Evolutionary conservation across 2,797 vertebrate genomes (phyloP).

Genomic region (Falco novaeseelandiae): DNA sequence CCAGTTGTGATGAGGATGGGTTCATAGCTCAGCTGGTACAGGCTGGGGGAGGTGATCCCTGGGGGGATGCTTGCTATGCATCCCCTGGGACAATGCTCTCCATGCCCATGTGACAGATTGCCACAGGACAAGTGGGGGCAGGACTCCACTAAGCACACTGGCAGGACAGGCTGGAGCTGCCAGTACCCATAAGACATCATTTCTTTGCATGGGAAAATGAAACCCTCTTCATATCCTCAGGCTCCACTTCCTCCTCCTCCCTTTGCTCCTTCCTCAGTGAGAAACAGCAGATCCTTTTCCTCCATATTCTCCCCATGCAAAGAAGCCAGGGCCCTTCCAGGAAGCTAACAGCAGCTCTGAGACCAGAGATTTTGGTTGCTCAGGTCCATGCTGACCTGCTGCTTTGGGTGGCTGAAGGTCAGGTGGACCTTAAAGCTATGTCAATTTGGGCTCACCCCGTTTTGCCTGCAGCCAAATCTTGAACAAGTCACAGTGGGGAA

Average conservation of each 20-base stretch:
- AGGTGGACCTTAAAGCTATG: background rate
- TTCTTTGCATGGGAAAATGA: background rate
- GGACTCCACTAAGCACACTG: background rate
- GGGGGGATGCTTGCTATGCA: background rate
- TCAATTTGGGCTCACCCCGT: background rate
- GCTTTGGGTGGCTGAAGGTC: background rate
- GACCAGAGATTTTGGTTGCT: background rate
- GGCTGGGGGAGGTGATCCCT: background rate
- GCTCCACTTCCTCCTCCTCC: background rate
- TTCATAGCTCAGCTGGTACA: background rate
- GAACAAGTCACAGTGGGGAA: background rate
- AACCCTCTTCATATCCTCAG: background rate
- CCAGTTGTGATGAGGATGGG: background rate
- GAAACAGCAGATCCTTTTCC: background rate
- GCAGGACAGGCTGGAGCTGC: background rate
- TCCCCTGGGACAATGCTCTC: background rate
- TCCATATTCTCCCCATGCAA: background rate
- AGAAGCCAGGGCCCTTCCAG: background rate
- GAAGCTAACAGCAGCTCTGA: background rate
- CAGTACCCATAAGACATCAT: background rate
- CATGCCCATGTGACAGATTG: background rate
- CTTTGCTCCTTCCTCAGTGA: background rate
- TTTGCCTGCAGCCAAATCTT: background rate
- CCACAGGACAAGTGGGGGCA: background rate
- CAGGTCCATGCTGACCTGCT: background rate